A percentile compares a stretch with the other conserved stretches of the same genome.
These are phyloP conservation scores for Eulemur macaco DNA, from an alignment of 2,113 vertebrate genomes.

Conservation along the genomic window DNA sequence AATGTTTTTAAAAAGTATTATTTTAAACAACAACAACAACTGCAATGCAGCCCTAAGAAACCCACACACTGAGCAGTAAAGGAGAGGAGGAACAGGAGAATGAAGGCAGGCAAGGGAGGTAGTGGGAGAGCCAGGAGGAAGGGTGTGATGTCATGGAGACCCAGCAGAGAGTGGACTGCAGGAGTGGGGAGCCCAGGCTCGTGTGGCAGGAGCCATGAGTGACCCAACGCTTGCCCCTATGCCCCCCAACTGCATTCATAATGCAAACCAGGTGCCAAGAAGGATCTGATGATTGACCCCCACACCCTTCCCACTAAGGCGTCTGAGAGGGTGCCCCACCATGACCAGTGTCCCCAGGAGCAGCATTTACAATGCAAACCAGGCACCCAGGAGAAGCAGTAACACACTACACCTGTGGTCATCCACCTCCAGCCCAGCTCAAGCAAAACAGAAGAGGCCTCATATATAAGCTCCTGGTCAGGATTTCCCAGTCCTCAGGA, in stretches of 20 bases:
- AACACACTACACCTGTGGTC: rapidly evolving
- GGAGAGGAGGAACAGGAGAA: not conserved
- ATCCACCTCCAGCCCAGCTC: not conserved
- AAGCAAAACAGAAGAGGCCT: not conserved
- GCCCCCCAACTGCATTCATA: not conserved
- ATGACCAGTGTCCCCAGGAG: not conserved
- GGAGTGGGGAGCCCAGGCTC: not conserved
- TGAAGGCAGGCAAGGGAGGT: rapidly evolving
- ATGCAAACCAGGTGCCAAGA: not conserved
- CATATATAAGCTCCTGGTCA: not conserved
- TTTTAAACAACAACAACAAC: not conserved
- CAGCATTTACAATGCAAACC: not conserved
- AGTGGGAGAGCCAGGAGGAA: not conserved
- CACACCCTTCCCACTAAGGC: not conserved
- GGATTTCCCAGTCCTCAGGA: not conserved
- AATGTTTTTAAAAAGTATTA: not conserved
- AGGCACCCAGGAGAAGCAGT: not conserved
- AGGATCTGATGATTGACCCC: not conserved
- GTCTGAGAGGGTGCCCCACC: not conserved
- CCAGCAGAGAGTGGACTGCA: not conserved
- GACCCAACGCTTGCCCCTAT: not conserved
- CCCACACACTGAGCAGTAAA: not conserved
- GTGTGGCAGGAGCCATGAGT: not conserved
- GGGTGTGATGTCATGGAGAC: not conserved
- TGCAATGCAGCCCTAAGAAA: not conserved